Evolutionary conservation across 2,113 vertebrate genomes (phyloP).

Genomic region (Calyptomena viridis): DNA sequence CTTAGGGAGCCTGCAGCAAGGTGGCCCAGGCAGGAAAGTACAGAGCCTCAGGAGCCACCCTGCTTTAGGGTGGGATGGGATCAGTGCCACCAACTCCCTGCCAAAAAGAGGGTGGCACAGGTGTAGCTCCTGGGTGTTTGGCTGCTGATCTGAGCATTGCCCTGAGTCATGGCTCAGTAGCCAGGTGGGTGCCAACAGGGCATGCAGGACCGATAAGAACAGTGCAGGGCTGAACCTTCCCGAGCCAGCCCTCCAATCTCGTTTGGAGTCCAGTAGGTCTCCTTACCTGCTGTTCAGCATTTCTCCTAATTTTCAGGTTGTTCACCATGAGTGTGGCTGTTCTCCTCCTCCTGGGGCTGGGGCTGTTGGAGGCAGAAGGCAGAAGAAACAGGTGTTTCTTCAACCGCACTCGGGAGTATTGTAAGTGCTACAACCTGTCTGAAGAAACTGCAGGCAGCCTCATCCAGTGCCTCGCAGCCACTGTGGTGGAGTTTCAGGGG

Average conservation of each 20-base stretch:
- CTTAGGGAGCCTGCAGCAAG: not conserved
- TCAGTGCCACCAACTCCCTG: not conserved
- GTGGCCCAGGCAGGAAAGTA: not conserved
- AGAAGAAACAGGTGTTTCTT: slow-evolving; percentile 11
- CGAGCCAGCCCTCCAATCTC: not conserved
- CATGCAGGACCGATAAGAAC: not conserved
- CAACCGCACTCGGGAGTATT: slow-evolving; percentile 9
- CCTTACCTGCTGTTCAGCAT: not conserved
- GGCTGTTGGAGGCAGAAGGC: not conserved
- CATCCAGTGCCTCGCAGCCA: slow-evolving; percentile 47
- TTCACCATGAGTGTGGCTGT: not conserved
- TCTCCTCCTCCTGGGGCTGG: slow-evolving; percentile 23
- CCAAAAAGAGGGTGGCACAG: accelerated
- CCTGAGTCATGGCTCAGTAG: accelerated
- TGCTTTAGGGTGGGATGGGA: not conserved
- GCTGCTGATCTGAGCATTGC: not conserved
- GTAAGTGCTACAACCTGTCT: slow-evolving; percentile 67
- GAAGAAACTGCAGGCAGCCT: not conserved
- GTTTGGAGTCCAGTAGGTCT: not conserved
- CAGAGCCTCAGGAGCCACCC: not conserved
- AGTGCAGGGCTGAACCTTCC: not conserved
- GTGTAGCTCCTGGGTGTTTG: not conserved
- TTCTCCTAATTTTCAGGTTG: not conserved
- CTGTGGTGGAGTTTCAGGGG: slow-evolving; percentile 56
- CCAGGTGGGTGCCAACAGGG: accelerated